phyloP scores from a whole-genome alignment of 2,888 invertebrate genomes.

The Neocrepidodera transversa region DNA sequence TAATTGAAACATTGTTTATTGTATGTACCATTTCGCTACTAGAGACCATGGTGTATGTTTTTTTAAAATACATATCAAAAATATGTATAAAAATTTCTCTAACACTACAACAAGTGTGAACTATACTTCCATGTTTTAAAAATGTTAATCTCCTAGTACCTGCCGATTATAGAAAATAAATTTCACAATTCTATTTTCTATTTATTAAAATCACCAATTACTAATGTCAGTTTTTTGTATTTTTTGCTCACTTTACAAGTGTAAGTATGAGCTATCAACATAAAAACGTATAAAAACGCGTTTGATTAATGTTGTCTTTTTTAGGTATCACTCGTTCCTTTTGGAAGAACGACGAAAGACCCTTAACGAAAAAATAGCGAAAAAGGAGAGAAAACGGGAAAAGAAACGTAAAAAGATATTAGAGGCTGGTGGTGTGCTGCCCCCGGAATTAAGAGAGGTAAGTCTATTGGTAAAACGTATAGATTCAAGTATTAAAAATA shows the following conservation, averaged over 20 bases:
- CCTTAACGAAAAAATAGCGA: constrained; percentile 75
- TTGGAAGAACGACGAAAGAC: constrained; percentile 73
- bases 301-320: constrained; percentile 7
- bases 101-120: no score
- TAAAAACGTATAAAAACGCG: no score
- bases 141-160: no score
- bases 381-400: constrained; percentile 76
- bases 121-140: no score
- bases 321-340: constrained; percentile 68
- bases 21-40: no score
- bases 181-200: not conserved
- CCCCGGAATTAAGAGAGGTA: constrained; percentile 52
- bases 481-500: no score
- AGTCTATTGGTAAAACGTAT: no score
- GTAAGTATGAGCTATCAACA: constrained; percentile 20
- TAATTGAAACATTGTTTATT: no score
- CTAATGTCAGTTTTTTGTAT: constrained; percentile 10
- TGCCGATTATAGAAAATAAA: not conserved
- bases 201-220: not conserved
- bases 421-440: constrained; percentile 56
- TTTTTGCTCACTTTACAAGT: constrained; percentile 12
- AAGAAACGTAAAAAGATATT: constrained; percentile 71
- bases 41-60: no score
- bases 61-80: no score
- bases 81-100: no score